Evolutionary conservation across 2,113 vertebrate species (phyloP).

Genomic region (Thunnus thynnus): DNA sequence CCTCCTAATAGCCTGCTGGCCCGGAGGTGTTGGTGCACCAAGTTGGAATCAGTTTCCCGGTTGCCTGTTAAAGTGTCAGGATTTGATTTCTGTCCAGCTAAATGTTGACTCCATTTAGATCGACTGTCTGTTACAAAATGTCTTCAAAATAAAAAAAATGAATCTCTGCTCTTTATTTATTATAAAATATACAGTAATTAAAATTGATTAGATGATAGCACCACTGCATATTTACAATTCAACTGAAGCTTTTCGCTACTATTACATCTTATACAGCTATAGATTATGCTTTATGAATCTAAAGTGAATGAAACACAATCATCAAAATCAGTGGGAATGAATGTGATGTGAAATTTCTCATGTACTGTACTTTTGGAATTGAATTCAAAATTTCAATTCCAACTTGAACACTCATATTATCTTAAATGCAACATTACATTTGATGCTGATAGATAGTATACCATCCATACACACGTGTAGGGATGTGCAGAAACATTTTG

Average conservation of each 20-base stretch:
- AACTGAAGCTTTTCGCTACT: not conserved
- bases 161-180: not conserved
- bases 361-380: no score
- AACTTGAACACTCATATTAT: not conserved
- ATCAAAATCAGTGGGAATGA: no score
- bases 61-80: conserved; percentile 54
- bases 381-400: no score
- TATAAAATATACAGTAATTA: not conserved
- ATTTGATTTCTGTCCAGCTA: conserved; percentile 64
- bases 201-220: not conserved
- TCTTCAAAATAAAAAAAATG: not conserved
- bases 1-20: conserved; percentile 68
- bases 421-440: not conserved
- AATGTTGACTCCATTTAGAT: conserved; percentile 27
- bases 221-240: not conserved
- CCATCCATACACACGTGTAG: no score
- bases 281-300: no score
- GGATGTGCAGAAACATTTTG: no score
- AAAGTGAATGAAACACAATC: no score
- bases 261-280: not conserved
- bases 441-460: no score
- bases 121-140: not conserved
- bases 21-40: conserved; percentile 48
- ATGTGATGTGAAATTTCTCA: no score
- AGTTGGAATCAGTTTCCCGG: conserved; percentile 46